Evolutionary conservation across 2,113 vertebrate genomes (phyloP), one percentile per base, ranked within the genome.

Genomic region (Lepisosteus oculatus): DNA sequence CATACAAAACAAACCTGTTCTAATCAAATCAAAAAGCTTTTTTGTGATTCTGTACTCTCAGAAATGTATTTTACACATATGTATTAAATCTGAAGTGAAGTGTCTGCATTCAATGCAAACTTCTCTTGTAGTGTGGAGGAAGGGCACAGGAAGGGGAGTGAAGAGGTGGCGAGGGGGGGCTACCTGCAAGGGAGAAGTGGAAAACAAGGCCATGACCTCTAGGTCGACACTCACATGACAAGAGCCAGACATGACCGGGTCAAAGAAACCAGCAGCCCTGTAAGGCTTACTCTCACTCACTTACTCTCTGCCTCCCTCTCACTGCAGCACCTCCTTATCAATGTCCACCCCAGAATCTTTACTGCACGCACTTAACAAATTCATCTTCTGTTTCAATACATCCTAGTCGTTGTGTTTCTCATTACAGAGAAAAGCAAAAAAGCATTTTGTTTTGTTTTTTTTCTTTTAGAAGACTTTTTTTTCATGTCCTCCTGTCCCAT

Each of bases 181-280:
- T 3, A 70, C 70, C 6, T 42, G 77, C 85, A 81, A 29, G 79
- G 79, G 68, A 66, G 75, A 74, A 71, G 70, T 56, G n/a, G 43
- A 69, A 78, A 73, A 68, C 69, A 71, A 43, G 77, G 72, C 43
- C 78, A 55, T 7, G 43, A 43, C 55, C 17, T 55, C 17, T 29
- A 72, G 80, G 79, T 80, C 79, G 76, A 81, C 75, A 67, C 69
- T 14, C 43, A 15, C n/a, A 51, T 67, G 65, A 67, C 45, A 67
- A 68, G 29, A 68, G 3, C 17, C 67, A 56, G 67, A 41, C 54
- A 7, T 43, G 54, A 43, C 67, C 54, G 6, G 65, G 14, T 3
- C n/a, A 8, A 13, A n/a, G 65, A 8, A 8, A 54, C 45, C 13
- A 51, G 56, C 56, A 12, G 56, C 14, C 3, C 14, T 29, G 17